A percentile compares a stretch with the other conserved stretches of the same genome.
Conservation (phyloP, 1,140 invertebrate species). For the Papilio dardanus region DNA sequence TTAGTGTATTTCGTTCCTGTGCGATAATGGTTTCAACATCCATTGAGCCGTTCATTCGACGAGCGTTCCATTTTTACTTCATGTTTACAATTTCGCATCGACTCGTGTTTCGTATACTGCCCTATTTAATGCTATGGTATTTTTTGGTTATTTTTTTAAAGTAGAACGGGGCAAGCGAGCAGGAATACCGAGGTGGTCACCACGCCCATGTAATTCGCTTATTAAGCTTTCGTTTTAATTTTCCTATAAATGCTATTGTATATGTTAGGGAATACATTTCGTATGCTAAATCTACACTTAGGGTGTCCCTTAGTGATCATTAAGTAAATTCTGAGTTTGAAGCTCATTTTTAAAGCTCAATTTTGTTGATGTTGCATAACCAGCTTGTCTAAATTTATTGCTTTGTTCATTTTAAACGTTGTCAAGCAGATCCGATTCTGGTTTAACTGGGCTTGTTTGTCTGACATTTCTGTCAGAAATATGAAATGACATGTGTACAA, state of each 20-base stretch:
- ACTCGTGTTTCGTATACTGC: conserved; percentile 29
- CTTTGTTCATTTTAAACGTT: not conserved
- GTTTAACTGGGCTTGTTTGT: not conserved
- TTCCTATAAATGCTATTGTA: not conserved
- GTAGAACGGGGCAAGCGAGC: no score
- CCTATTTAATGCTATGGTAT: not conserved
- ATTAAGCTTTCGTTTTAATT: not conserved
- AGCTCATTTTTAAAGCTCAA: not conserved
- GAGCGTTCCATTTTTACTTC: conserved; percentile 28
- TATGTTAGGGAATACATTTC: no score
- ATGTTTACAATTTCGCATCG: conserved; percentile 31
- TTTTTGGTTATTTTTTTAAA: not conserved
- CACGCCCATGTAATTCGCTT: no score
- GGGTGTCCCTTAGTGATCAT: not conserved
- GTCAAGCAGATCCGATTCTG: not conserved
- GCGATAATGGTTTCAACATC: conserved; percentile 11
- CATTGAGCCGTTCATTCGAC: conserved; percentile 21
- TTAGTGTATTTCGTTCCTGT: not conserved
- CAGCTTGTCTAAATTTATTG: not conserved
- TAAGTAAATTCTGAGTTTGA: not conserved
- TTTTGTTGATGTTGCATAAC: not conserved
- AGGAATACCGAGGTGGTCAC: no score
- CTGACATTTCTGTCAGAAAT: conserved; percentile 13
- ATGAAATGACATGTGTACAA: conserved; percentile 12
- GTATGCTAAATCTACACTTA: not conserved